These are phyloP conservation scores for Cephus rjabovi DNA, from an alignment of 2,888 invertebrate species.

Conservation along the genomic window DNA sequence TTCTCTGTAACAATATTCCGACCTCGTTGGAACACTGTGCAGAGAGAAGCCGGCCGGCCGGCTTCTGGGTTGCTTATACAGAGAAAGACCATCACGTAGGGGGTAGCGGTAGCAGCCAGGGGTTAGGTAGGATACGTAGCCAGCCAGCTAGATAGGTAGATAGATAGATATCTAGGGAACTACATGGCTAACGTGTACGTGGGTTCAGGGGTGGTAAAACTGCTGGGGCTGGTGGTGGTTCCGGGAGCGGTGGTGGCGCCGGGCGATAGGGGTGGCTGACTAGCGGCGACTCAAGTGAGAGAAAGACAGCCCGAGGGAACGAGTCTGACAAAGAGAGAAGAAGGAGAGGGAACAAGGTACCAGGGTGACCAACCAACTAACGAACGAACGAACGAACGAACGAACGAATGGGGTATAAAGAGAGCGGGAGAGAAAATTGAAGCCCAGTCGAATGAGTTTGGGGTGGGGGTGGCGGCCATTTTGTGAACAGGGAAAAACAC, in stretches of 20 bases:
- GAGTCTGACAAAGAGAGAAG: slow-evolving; percentile 21
- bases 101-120: not conserved
- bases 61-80: slow-evolving; percentile 10
- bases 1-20: slow-evolving; percentile 59
- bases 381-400: slow-evolving; percentile 45
- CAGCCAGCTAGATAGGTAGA: not conserved
- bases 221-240: slow-evolving; percentile 5
- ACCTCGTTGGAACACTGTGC: slow-evolving; percentile 43
- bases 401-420: slow-evolving; percentile 62
- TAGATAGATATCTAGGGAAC: not conserved
- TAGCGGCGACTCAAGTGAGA: slow-evolving; percentile 14
- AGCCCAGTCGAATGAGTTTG: slow-evolving; percentile 31
- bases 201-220: slow-evolving; percentile 2
- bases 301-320: slow-evolving; percentile 4
- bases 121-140: not conserved
- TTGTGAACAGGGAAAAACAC: slow-evolving; percentile 65
- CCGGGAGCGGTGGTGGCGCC: not conserved
- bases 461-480: slow-evolving; percentile 64
- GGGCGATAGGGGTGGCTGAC: slow-evolving; percentile 12
- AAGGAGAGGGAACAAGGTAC: slow-evolving; percentile 27
- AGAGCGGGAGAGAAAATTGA: slow-evolving; percentile 65
- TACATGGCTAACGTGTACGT: slow-evolving; percentile 1
- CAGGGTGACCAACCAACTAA: not conserved
- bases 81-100: not conserved
- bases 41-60: slow-evolving; percentile 21